Evolutionary conservation across 1,140 invertebrate species (phyloP).

Genomic region (Pseudomyrmex pallidus): DNA sequence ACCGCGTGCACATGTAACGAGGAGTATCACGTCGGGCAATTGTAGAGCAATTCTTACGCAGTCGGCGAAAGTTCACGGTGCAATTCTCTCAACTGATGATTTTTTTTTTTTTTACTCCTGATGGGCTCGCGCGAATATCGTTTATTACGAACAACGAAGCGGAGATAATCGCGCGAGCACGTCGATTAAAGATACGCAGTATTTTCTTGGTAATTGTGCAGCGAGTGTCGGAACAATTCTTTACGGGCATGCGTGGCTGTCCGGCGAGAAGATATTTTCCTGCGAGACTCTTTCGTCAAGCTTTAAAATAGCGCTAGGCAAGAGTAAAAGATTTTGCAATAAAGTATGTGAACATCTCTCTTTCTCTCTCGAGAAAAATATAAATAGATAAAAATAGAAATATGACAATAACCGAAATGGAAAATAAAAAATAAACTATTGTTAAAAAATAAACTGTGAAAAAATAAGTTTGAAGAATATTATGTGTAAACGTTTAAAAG

Average conservation of each 20-base stretch:
- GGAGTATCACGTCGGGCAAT: neutral
- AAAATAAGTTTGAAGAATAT: no score
- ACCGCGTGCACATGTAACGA: neutral
- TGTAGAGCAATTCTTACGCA: conserved; percentile 4
- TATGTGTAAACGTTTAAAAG: no score
- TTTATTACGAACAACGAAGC: neutral
- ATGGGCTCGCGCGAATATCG: conserved; percentile 20
- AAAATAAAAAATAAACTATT: no score
- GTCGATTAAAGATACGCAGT: conserved; percentile 38
- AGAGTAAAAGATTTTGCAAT: no score
- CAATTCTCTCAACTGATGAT: neutral
- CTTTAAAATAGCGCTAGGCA: conserved; percentile 48
- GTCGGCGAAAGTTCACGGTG: conserved; percentile 3
- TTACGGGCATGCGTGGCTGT: conserved; percentile 37
- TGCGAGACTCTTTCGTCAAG: conserved; percentile 42
- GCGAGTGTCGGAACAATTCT: conserved; percentile 54
- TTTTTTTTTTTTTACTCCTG: neutral
- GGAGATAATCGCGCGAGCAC: conserved; percentile 22
- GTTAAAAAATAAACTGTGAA: no score
- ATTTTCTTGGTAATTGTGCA: conserved; percentile 61
- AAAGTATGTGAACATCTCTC: no score
- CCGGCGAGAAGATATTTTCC: conserved; percentile 39
- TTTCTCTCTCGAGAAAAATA: no score
- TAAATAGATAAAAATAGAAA: no score
- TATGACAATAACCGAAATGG: no score